Percentiles rank a stretch among this genome's conserved stretches.
These are phyloP conservation scores for Digitonthophagus gazella DNA, from an alignment of 2,888 invertebrate genomes.

Conservation along the genomic window DNA sequence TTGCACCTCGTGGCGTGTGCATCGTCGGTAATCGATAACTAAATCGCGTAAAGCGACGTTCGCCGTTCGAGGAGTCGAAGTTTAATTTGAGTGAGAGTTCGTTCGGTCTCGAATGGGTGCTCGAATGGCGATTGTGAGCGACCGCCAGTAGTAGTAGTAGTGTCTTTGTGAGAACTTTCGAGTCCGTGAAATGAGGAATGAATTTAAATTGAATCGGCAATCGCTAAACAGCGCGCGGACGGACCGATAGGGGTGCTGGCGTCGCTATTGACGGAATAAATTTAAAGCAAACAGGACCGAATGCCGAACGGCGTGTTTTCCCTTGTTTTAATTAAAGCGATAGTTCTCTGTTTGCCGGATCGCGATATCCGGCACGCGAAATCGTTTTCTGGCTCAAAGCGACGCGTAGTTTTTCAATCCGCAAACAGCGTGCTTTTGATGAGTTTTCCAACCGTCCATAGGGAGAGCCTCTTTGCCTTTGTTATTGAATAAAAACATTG, in stretches of 20 bases:
- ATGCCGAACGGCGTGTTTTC: neutral
- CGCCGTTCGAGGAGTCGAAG: too few species aligned
- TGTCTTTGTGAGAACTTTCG: slow-evolving; percentile 31
- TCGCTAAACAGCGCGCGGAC: slow-evolving; percentile 29
- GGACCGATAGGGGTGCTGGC: neutral
- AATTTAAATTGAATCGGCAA: slow-evolving; percentile 38
- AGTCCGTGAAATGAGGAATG: slow-evolving; percentile 36
- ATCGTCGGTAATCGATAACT: neutral
- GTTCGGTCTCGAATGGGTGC: neutral
- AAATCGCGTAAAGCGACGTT: neutral
- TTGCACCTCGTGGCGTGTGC: neutral
- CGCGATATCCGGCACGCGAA: neutral
- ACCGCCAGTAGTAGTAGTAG: slow-evolving; percentile 13
- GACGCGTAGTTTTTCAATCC: neutral
- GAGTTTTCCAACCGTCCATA: neutral
- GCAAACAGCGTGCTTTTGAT: neutral
- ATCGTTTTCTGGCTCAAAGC: neutral
- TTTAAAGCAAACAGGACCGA: neutral
- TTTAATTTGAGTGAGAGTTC: neutral
- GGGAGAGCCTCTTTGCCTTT: neutral
- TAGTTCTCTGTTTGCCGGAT: neutral
- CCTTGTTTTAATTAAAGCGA: neutral
- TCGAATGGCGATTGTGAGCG: neutral
- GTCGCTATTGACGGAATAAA: neutral
- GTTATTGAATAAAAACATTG: neutral